Evolutionary conservation across 2,888 invertebrate genomes (phyloP).

Genomic region (Apamea anceps): DNA sequence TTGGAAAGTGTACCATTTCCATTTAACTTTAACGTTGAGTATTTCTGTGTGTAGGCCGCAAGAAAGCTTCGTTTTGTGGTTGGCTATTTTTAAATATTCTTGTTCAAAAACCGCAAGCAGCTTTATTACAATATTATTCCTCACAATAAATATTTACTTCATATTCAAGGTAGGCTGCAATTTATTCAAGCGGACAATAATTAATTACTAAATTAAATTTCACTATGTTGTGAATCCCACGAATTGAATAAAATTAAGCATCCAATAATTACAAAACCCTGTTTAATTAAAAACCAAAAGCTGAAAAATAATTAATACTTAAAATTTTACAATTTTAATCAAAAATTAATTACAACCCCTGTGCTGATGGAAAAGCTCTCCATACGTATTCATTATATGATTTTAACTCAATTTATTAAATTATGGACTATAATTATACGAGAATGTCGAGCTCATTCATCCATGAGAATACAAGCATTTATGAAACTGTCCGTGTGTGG

Average conservation of each 20-base stretch:
- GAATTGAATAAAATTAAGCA: background rate
- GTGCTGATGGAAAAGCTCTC: background rate
- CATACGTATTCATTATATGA: background rate
- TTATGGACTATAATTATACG: background rate
- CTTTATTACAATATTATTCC: background rate
- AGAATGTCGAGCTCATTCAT: too few relatives aligned
- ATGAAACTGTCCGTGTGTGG: background rate
- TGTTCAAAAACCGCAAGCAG: background rate
- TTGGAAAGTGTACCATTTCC: conserved; percentile 17
- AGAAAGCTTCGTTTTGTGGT: background rate
- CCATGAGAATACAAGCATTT: background rate
- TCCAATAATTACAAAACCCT: background rate
- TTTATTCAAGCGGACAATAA: background rate
- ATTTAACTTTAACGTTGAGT: conserved; percentile 3
- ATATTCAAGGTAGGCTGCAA: background rate
- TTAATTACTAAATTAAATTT: background rate
- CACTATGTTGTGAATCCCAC: background rate
- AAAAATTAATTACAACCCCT: background rate
- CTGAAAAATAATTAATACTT: background rate
- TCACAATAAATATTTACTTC: background rate
- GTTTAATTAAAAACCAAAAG: background rate
- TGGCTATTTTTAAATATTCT: background rate
- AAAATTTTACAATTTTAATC: background rate
- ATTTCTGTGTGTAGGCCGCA: background rate
- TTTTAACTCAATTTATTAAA: conserved; percentile 6